Percentiles rank a stretch among this genome's conserved stretches.
Conservation (phyloP, 2,797 vertebrate genomes). For the Lagodon rhomboides region DNA sequence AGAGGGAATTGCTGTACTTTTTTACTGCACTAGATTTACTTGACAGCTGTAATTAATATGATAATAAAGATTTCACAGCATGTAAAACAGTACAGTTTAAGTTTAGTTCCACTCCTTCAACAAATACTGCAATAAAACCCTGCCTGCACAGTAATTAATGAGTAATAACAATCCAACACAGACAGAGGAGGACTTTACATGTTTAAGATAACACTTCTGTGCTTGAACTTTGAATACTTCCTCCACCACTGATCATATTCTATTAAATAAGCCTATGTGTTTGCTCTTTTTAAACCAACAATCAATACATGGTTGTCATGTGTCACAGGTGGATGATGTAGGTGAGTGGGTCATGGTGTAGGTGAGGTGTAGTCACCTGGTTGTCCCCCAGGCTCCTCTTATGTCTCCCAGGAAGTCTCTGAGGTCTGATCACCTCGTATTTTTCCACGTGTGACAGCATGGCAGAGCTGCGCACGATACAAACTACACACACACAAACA, state of each 20-base stretch:
- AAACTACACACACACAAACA: constrained; percentile 54
- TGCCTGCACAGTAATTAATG: not conserved
- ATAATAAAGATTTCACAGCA: not conserved
- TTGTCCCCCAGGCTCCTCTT: constrained; percentile 67
- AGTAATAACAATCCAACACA: too few species aligned
- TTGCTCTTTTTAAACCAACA: not conserved
- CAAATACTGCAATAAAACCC: not conserved
- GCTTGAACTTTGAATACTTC: not conserved
- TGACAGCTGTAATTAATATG: not conserved
- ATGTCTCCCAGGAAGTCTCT: constrained; percentile 64
- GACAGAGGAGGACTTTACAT: not conserved
- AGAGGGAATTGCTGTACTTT: not conserved
- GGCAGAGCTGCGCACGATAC: constrained; percentile 39
- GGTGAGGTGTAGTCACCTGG: constrained; percentile 67
- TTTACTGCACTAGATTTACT: not conserved
- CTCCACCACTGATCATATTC: not conserved
- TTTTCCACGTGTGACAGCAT: constrained; percentile 71
- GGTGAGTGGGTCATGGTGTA: not conserved
- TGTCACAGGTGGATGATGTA: not conserved
- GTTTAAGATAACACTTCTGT: too few species aligned
- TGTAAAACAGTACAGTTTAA: too few species aligned
- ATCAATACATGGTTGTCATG: not conserved
- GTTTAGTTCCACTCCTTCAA: too few species aligned
- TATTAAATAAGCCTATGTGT: not conserved
- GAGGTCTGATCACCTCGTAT: constrained; percentile 85